These are phyloP conservation scores for Hydractinia symbiolongicarpus DNA, from an alignment of 30 jellyfish, hydroid and myxozoan species.

Conservation along the genomic window DNA sequence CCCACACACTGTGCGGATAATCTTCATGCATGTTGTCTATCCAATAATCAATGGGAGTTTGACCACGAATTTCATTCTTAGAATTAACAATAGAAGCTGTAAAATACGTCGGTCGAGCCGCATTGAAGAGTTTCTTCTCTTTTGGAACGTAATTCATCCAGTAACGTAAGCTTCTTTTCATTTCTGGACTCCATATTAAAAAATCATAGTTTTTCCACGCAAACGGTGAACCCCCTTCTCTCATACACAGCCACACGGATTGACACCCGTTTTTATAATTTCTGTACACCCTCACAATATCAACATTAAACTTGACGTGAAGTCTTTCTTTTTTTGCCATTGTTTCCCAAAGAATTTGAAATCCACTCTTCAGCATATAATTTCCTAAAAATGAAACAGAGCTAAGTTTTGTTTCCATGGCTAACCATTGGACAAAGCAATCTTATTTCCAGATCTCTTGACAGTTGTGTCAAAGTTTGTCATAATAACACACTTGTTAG, in stretches of 20 bases:
- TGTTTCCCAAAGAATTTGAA: conserved; percentile 75
- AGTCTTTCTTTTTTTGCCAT: conserved; percentile 45
- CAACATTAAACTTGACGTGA: conserved; percentile 38
- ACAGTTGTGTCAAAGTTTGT: no score
- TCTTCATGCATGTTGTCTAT: conserved; percentile 40
- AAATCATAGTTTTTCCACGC: conserved; percentile 41
- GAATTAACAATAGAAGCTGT: conserved; percentile 71
- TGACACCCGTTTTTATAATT: not conserved
- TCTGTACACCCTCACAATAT: conserved; percentile 30
- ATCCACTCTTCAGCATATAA: conserved; percentile 61
- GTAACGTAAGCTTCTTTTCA: conserved; percentile 37
- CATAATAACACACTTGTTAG: no score
- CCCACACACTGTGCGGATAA: conserved; percentile 74
- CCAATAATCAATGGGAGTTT: conserved; percentile 67
- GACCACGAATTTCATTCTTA: conserved; percentile 39
- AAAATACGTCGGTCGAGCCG: conserved; percentile 31
- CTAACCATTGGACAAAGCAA: no score
- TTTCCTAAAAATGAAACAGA: conserved; percentile 27
- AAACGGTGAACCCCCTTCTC: not conserved
- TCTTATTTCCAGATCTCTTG: no score
- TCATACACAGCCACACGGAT: not conserved
- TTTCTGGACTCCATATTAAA: conserved; percentile 83
- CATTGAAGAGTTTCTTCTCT: conserved; percentile 41
- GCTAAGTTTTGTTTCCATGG: no score
- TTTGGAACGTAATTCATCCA: conserved; percentile 25